Conservation (phyloP, 2,797 vertebrate species). For the Buceros bicornis region DNA sequence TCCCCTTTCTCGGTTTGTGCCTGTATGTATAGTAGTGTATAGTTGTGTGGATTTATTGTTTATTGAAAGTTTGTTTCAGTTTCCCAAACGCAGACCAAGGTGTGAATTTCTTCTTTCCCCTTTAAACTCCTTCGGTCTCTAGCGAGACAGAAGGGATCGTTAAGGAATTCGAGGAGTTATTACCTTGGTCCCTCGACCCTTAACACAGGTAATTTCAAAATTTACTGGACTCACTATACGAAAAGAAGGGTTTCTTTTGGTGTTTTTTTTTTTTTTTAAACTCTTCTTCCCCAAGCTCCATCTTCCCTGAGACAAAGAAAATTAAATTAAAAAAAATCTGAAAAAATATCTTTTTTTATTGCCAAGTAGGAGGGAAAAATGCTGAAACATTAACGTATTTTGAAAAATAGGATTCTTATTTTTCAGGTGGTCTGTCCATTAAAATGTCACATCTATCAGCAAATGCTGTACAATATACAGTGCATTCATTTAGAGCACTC, state of each 20-base stretch:
- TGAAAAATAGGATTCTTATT: neutral
- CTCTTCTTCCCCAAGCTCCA: neutral
- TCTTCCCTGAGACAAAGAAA: neutral
- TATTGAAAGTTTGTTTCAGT: too few species aligned
- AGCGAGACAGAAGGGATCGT: too few species aligned
- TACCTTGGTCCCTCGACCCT: too few species aligned
- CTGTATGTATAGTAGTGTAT: too few species aligned
- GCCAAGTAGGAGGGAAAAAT: neutral
- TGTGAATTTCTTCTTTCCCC: too few species aligned
- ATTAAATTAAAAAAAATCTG: too few species aligned
- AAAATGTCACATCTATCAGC: neutral
- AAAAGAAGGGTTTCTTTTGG: neutral
- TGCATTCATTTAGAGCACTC: neutral
- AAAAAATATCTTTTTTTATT: neutral
- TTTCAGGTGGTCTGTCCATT: neutral
- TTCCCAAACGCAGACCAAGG: too few species aligned
- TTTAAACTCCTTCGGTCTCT: too few species aligned
- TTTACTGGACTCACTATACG: neutral
- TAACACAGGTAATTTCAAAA: neutral
- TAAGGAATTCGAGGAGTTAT: too few species aligned
- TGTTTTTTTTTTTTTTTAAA: neutral
- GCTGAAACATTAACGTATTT: rapidly evolving
- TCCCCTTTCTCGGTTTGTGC: too few species aligned
- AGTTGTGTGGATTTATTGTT: too few species aligned
- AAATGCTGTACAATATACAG: neutral